Conservation (phyloP, 30 jellyfish, hydroid and myxozoan genomes). For the Aurelia aurita region DNA sequence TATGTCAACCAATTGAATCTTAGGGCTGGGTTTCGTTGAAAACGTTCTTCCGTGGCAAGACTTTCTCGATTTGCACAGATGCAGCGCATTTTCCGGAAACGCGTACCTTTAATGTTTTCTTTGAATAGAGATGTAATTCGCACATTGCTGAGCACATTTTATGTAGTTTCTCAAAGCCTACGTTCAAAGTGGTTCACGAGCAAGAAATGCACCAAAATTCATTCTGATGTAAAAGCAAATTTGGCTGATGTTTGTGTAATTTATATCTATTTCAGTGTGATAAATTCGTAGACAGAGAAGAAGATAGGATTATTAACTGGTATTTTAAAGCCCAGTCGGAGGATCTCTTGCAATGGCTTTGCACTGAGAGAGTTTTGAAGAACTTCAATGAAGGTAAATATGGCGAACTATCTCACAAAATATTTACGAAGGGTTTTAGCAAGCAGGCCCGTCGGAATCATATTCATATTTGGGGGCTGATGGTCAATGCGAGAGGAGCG, state of each 20-base stretch:
- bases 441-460: not conserved
- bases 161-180: not conserved
- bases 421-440: not conserved
- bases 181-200: no score
- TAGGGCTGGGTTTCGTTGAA: no score
- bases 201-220: no score
- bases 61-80: no score
- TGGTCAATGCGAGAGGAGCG: no score
- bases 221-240: no score
- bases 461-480: no score
- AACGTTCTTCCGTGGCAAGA: no score
- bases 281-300: conserved; percentile 44
- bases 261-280: conserved; percentile 42
- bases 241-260: no score
- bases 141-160: not conserved
- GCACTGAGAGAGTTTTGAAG: conserved; percentile 28
- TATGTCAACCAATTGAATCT: no score
- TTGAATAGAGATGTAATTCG: not conserved
- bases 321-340: conserved; percentile 47
- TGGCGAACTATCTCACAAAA: not conserved
- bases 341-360: conserved; percentile 44
- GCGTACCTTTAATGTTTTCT: not conserved
- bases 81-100: no score
- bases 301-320: conserved; percentile 69
- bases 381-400: conserved; percentile 7